Evolutionary conservation across 1,140 invertebrate genomes (phyloP).

Genomic region (Papilio dardanus): DNA sequence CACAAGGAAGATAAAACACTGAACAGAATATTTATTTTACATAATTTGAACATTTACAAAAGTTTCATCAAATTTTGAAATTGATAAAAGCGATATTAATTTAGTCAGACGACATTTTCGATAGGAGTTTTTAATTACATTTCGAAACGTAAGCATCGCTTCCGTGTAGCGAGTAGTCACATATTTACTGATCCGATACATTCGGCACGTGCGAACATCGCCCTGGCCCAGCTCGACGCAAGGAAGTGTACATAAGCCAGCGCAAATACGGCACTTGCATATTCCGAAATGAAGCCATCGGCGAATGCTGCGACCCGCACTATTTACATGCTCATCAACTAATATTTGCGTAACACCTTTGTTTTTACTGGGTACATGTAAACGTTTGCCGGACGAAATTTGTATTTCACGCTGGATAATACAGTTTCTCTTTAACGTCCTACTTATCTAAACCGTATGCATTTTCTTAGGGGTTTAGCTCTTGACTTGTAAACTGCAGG

Average conservation of each 20-base stretch:
- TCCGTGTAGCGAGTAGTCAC: neutral
- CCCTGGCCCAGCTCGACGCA: neutral
- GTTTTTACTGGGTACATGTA: neutral
- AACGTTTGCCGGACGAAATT: neutral
- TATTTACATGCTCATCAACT: slow-evolving; percentile 13
- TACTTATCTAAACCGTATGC: too few species aligned
- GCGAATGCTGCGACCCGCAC: neutral
- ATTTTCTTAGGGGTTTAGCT: too few species aligned
- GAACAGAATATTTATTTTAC: too few species aligned
- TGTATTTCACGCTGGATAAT: neutral
- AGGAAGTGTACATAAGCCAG: slow-evolving; percentile 15
- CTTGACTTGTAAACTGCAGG: too few species aligned
- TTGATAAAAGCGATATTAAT: neutral
- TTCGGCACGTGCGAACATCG: neutral
- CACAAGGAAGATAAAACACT: too few species aligned
- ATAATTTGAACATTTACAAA: neutral
- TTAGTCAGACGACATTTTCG: neutral
- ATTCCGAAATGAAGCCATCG: slow-evolving; percentile 15
- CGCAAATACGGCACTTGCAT: slow-evolving; percentile 24
- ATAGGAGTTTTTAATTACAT: neutral
- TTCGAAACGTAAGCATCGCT: neutral
- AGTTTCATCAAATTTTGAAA: neutral
- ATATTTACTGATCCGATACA: neutral
- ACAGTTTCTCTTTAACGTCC: neutral
- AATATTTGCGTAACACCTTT: neutral